Percentiles rank a stretch among this genome's conserved stretches.
These are phyloP conservation scores for Gymnocypris eckloni DNA, from an alignment of 2,797 vertebrate genomes.

Conservation along the genomic window DNA sequence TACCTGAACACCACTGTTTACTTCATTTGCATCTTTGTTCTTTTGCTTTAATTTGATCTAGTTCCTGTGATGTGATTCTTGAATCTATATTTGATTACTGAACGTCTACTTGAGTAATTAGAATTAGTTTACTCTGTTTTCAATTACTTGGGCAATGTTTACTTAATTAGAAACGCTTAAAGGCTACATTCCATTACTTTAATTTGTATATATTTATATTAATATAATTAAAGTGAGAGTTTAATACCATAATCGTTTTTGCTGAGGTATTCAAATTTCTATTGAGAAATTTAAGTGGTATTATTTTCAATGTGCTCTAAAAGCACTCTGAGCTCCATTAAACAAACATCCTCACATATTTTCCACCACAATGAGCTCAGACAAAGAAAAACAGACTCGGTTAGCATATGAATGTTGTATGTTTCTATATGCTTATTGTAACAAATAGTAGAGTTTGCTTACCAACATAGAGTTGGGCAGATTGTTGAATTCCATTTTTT, in stretches of 20 bases:
- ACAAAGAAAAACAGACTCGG: neutral
- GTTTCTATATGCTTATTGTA: neutral
- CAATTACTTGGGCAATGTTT: slow-evolving; percentile 13
- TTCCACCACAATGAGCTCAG: neutral
- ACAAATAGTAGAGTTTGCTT: slow-evolving; percentile 61
- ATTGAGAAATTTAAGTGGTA: neutral
- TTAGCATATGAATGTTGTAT: neutral
- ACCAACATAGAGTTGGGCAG: slow-evolving; percentile 88
- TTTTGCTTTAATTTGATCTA: neutral
- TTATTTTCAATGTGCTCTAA: neutral
- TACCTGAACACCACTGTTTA: neutral
- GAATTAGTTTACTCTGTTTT: slow-evolving; percentile 2
- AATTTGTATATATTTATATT: neutral
- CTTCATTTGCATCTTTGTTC: slow-evolving; percentile 7
- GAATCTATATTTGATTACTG: slow-evolving; percentile 26
- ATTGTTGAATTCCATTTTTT: slow-evolving; percentile 81
- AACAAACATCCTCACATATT: neutral
- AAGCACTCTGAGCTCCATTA: neutral
- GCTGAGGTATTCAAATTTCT: neutral
- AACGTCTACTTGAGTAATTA: neutral
- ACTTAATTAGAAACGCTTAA: slow-evolving; percentile 48
- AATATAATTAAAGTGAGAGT: neutral
- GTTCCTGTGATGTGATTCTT: slow-evolving; percentile 5
- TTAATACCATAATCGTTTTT: neutral
- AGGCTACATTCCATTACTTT: slow-evolving; percentile 6